phyloP scores from a whole-genome alignment of 2,113 vertebrate genomes.

The Tauraco erythrolophus region DNA sequence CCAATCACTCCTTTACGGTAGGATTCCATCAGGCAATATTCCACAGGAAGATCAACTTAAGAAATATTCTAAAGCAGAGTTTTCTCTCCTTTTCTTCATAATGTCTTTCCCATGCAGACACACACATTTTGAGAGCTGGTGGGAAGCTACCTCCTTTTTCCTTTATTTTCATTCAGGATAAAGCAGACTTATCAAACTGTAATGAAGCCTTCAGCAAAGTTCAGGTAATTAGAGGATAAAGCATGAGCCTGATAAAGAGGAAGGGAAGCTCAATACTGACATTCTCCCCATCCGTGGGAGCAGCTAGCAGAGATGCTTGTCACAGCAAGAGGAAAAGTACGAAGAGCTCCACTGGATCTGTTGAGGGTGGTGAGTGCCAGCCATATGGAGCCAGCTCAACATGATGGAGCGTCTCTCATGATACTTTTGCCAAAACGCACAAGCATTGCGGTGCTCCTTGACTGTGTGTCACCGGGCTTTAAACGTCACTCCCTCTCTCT shows the following conservation, averaged over 20 bases:
- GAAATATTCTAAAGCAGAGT: not conserved
- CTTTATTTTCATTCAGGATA: not conserved
- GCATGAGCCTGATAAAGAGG: not conserved
- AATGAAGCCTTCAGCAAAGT: not conserved
- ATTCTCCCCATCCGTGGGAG: accelerated
- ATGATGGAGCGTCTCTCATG: accelerated
- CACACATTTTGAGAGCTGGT: not conserved
- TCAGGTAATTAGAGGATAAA: not conserved
- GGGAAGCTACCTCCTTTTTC: not conserved
- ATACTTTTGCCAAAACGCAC: accelerated
- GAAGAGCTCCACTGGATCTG: not conserved
- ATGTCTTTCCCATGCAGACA: not conserved
- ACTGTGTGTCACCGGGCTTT: not conserved
- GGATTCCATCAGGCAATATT: not conserved
- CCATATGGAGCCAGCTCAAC: accelerated
- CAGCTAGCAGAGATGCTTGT: not conserved
- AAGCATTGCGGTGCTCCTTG: accelerated
- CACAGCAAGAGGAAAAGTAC: accelerated
- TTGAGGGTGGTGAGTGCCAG: accelerated
- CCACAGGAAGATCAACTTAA: not conserved
- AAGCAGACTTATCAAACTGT: not conserved
- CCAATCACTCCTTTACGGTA: not conserved
- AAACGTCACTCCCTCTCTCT: not conserved
- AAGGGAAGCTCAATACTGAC: not conserved
- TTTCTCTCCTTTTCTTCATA: not conserved